These are phyloP conservation scores for Tyrannus savana DNA, from an alignment of 2,113 vertebrate genomes.

Conservation along the genomic window DNA sequence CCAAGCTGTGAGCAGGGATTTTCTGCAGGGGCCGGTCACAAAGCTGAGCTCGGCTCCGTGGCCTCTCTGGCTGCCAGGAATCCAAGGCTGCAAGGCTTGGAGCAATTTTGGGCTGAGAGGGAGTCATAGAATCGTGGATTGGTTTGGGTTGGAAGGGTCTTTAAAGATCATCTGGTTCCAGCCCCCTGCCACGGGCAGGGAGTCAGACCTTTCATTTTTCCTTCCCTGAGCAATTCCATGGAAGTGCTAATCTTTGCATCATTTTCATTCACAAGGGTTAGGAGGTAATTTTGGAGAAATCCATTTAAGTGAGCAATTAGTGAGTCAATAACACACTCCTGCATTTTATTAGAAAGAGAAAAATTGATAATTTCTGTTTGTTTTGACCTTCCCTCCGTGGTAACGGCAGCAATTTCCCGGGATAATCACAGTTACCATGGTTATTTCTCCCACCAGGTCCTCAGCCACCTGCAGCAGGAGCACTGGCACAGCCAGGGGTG, in stretches of 20 bases:
- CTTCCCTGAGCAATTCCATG: background rate
- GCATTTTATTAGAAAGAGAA: background rate
- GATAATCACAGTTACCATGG: conserved; percentile 26
- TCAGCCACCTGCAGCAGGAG: background rate
- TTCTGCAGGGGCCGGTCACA: background rate
- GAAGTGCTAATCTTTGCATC: background rate
- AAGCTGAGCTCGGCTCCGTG: background rate
- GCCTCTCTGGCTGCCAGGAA: background rate
- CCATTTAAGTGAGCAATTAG: background rate
- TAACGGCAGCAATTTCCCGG: background rate
- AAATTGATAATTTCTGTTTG: conserved; percentile 43
- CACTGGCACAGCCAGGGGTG: background rate
- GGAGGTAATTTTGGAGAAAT: background rate
- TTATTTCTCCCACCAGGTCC: background rate
- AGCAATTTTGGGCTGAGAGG: background rate
- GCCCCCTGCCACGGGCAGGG: background rate
- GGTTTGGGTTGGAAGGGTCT: background rate
- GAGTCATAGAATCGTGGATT: background rate
- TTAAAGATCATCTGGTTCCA: background rate
- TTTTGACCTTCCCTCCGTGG: conserved; percentile 2
- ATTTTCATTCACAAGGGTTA: background rate
- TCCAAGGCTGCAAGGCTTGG: background rate
- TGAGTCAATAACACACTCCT: background rate
- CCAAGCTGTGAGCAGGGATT: background rate
- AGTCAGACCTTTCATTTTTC: background rate